Base-by-base conservation (phyloP, 2,888 invertebrate species). In the Lasioglossum zephyrum region DNA sequence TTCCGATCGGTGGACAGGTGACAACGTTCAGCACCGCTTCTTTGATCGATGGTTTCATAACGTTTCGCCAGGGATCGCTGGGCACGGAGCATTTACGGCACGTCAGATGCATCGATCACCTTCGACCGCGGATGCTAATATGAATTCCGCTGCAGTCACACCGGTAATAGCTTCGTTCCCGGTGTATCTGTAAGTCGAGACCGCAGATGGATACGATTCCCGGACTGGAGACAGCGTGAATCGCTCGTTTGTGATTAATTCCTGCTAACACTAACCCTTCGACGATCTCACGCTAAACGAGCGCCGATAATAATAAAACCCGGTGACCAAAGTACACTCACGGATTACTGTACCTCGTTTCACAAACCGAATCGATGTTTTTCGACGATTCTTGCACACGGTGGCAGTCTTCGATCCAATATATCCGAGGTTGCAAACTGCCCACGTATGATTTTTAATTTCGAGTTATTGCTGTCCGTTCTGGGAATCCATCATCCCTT, bases 181-280 rank as follows among this genome's bases (percentile, higher is more conserved):
- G 63, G 39, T 39, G 75, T 81, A 78, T 73, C 53, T 72, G 73
- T 49, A 77, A 70, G 63, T 73, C 13, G 84, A n/a, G 81, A 81
- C 81, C 84, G 74, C 86, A 84, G 81, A 84, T 84, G 78, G 85
- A 79, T 85, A 76, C 73, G 75, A 76, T 49, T 39, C n/a, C 16
- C 57, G 60, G 22, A 13, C 74, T 11, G 39, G 73, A 77, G 57
- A 49, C 70, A 13, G 66, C 75, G 39, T 73, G 80, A 81, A 86
- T 80, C 75, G 72, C 63, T 75, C 69, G 39, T 69, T 39, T 22
- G n/a, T 39, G 69, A 69, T 69, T 69, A 69, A 39, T 39, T 39
- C 36, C 39, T 5, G 69, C 69, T 69, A 69, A 69, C 22, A 11
- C 69, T 22, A 9, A 18, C 69, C 8, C 39, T 22, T 31, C 22